Percentiles rank a stretch among this genome's conserved stretches.
phyloP scores from a whole-genome alignment of 2,113 vertebrate genomes.

The Riparia riparia region DNA sequence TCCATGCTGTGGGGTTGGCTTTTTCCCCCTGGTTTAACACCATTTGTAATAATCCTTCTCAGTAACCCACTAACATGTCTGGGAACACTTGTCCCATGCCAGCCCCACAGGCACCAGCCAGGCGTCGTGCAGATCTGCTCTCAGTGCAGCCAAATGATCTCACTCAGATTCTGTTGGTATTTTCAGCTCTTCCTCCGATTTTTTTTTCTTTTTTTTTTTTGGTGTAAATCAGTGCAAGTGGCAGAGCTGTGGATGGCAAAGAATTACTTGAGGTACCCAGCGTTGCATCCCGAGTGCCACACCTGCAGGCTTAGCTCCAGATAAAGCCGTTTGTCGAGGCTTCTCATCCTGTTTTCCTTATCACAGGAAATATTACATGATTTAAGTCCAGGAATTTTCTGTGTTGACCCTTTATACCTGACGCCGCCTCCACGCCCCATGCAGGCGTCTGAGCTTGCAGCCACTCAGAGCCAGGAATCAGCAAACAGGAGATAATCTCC shows the following conservation, averaged over 20 bases:
- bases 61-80: not conserved
- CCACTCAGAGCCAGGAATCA: not conserved
- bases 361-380: not conserved
- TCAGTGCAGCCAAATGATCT: not conserved
- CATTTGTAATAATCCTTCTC: not conserved
- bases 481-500: not conserved
- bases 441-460: not conserved
- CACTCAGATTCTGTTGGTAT: not conserved
- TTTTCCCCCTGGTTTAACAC: not conserved
- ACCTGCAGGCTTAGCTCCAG: not conserved
- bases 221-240: not conserved
- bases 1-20: not conserved
- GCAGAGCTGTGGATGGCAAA: not conserved
- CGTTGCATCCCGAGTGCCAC: not conserved
- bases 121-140: not conserved
- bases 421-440: not conserved
- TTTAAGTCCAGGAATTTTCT: not conserved
- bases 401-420: not conserved
- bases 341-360: not conserved
- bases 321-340: not conserved
- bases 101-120: not conserved
- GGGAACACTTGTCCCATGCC: not conserved
- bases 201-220: not conserved
- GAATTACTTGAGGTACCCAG: not conserved
- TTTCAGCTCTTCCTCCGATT: not conserved